Percentiles rank a stretch among this genome's conserved stretches.
phyloP scores from a whole-genome alignment of 2,797 vertebrate species.

The Phalanger gymnotis region DNA sequence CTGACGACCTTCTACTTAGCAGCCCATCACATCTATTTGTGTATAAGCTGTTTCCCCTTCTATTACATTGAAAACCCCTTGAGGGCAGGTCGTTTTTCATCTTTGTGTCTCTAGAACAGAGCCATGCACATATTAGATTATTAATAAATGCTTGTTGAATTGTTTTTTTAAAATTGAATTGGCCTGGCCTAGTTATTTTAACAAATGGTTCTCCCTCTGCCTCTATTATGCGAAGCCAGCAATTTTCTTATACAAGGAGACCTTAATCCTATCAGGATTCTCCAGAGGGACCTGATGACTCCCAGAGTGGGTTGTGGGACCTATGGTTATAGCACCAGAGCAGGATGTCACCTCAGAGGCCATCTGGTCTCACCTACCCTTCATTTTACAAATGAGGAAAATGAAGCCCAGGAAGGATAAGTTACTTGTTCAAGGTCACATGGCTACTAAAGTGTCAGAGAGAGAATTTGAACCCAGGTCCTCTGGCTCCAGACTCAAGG shows the following conservation, averaged over 20 bases:
- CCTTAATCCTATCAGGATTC: background rate
- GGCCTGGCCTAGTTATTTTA: slow-evolving; percentile 1
- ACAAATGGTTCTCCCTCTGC: background rate
- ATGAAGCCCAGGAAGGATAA: background rate
- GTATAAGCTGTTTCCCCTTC: background rate
- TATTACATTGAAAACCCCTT: background rate
- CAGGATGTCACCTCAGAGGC: background rate
- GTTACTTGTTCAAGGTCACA: background rate
- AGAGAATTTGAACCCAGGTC: background rate
- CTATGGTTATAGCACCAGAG: background rate
- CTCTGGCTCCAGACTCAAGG: background rate
- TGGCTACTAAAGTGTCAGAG: background rate
- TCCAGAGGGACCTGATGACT: background rate
- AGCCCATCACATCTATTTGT: background rate
- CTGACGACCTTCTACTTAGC: background rate
- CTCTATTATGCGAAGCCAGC: background rate
- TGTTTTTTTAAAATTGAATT: background rate
- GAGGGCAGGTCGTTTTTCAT: slow-evolving; percentile 1
- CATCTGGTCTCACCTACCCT: background rate
- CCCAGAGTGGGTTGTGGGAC: background rate
- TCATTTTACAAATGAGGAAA: background rate
- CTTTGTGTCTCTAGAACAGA: background rate
- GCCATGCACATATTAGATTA: background rate
- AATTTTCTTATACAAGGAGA: background rate
- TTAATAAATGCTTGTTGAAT: slow-evolving; percentile 6